Evolutionary conservation across 2,113 vertebrate species (phyloP).

Genomic region (Chionis minor): DNA sequence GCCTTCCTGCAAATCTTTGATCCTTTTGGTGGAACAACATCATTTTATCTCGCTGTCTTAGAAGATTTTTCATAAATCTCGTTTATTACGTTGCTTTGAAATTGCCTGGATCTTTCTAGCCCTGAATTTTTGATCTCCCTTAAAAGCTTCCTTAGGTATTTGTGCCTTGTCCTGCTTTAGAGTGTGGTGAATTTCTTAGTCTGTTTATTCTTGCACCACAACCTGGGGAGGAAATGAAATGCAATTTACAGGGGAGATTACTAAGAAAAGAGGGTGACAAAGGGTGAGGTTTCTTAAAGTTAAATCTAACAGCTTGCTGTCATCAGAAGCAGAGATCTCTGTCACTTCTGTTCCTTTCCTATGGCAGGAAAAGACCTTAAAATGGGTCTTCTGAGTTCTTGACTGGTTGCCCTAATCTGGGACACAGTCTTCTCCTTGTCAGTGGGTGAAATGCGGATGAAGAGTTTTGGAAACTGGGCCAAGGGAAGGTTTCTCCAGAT

Average conservation of each 20-base stretch:
- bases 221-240: not conserved
- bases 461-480: not conserved
- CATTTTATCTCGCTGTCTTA: not conserved
- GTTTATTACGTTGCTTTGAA: not conserved
- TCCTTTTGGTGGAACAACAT: not conserved
- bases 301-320: not conserved
- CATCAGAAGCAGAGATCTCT: not conserved
- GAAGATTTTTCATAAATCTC: not conserved
- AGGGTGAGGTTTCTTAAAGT: not conserved
- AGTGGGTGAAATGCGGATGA: not conserved
- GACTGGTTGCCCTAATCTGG: not conserved
- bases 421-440: not conserved
- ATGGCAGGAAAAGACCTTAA: not conserved
- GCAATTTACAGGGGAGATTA: not conserved
- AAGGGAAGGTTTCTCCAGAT: not conserved
- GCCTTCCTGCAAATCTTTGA: constrained; percentile 2
- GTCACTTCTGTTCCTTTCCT: not conserved
- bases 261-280: not conserved
- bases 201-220: not conserved
- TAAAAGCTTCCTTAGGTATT: not conserved
- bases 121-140: constrained; percentile 1
- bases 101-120: not conserved
- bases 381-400: not conserved
- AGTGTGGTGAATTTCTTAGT: not conserved
- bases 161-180: not conserved